Percentiles rank a stretch among this genome's conserved stretches.
These are phyloP conservation scores for Heteromyza rotundicornis DNA, from an alignment of 2,888 invertebrate species.

Conservation along the genomic window DNA sequence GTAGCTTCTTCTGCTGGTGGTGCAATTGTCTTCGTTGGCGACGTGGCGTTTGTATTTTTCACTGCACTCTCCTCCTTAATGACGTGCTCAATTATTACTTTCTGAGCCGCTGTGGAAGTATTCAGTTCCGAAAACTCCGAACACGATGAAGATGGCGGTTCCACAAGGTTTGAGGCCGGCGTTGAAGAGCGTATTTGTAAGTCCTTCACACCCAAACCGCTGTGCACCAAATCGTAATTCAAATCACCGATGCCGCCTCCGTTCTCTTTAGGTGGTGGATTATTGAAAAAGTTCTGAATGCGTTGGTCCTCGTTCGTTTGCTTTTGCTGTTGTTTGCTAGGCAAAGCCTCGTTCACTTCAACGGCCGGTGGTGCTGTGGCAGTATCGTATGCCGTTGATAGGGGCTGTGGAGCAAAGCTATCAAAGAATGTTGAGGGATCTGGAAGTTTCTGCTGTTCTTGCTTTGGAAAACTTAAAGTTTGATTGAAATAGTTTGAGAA, in stretches of 20 bases:
- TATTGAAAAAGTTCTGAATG: constrained; percentile 61
- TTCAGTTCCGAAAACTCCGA: constrained; percentile 57
- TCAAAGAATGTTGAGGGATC: constrained; percentile 48
- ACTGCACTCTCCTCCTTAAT: not conserved
- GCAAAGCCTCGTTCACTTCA: not conserved
- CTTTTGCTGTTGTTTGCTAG: not conserved
- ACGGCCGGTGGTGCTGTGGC: constrained; percentile 7
- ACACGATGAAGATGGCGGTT: constrained; percentile 61
- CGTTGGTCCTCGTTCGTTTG: constrained; percentile 51
- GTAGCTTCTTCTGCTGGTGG: not conserved
- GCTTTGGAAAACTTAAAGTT: constrained; percentile 12
- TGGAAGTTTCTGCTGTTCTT: constrained; percentile 22
- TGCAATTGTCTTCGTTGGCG: constrained; percentile 5
- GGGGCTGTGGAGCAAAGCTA: constrained; percentile 33
- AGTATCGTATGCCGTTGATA: not conserved
- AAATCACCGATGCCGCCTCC: constrained; percentile 53
- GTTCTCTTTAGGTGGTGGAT: constrained; percentile 59
- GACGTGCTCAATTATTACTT: not conserved
- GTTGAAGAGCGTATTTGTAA: constrained; percentile 52
- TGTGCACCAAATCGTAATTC: constrained; percentile 59
- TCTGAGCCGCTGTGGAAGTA: constrained; percentile 13
- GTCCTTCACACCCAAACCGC: constrained; percentile 47
- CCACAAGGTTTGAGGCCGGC: constrained; percentile 56
- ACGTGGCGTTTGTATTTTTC: not conserved
- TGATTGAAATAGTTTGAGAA: constrained; percentile 42